Percentiles rank a stretch among this genome's conserved stretches.
Evolutionary conservation across 1,140 invertebrate species (phyloP).

Genomic region (Bombus impatiens): DNA sequence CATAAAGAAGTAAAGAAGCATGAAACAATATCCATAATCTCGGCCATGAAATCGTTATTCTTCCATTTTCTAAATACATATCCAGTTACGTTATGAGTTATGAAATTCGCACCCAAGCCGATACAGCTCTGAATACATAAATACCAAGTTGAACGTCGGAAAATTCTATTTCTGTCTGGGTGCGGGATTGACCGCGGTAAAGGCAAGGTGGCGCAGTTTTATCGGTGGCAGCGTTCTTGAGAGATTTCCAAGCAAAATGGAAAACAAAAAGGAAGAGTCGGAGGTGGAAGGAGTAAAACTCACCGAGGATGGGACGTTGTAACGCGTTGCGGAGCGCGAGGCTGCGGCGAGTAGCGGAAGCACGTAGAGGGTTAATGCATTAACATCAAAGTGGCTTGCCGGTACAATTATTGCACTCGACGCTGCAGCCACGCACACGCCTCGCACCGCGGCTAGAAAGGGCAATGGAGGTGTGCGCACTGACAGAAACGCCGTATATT

Average conservation of each 20-base stretch:
- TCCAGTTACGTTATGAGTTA: too few species aligned
- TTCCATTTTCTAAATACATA: too few species aligned
- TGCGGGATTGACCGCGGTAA: background rate
- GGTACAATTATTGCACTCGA: slow-evolving; percentile 77
- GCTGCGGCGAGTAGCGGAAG: slow-evolving; percentile 47
- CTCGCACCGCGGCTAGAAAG: too few species aligned
- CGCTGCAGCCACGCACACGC: slow-evolving; percentile 40
- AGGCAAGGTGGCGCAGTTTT: background rate
- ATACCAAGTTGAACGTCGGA: background rate
- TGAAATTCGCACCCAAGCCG: too few species aligned
- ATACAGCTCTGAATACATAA: background rate
- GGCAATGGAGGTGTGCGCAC: slow-evolving; percentile 6
- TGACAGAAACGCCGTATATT: slow-evolving; percentile 63
- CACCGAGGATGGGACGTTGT: too few species aligned
- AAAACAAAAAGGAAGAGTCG: slow-evolving; percentile 13
- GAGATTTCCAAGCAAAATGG: slow-evolving; percentile 22
- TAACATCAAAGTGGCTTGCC: slow-evolving; percentile 76
- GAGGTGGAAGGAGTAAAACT: background rate
- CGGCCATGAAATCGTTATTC: too few species aligned
- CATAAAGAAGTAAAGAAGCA: too few species aligned
- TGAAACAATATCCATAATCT: too few species aligned
- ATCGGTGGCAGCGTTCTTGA: background rate
- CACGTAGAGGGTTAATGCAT: slow-evolving; percentile 74
- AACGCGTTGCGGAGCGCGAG: slow-evolving; percentile 12
- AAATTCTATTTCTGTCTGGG: background rate